Conservation (phyloP, 1,140 invertebrate genomes). For the Macrobrachium nipponense region DNA sequence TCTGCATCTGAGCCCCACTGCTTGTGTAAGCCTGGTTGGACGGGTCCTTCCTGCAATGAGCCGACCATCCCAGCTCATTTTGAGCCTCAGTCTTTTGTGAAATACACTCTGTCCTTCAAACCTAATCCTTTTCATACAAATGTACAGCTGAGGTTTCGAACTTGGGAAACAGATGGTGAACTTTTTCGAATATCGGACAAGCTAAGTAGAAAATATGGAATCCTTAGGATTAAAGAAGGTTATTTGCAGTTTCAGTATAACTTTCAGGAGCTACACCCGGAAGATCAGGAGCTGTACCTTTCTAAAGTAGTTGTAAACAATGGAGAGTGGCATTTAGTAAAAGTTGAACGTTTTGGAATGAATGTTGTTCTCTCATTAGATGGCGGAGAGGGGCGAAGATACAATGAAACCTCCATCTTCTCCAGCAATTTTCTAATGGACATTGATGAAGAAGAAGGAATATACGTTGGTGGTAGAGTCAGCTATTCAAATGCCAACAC, state of each 20-base stretch:
- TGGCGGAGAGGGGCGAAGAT: slow-evolving; percentile 92
- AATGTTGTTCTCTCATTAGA: slow-evolving; percentile 94
- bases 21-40: slow-evolving; percentile 92
- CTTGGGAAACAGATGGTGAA: slow-evolving; percentile 91
- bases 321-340: slow-evolving; percentile 96
- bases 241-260: slow-evolving; percentile 90
- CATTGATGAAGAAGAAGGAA: slow-evolving; percentile 94
- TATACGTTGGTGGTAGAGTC: slow-evolving; percentile 94
- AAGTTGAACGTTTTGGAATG: slow-evolving; percentile 85
- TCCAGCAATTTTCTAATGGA: slow-evolving; percentile 90
- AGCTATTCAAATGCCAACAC: slow-evolving; percentile 92
- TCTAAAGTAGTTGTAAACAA: slow-evolving; percentile 91
- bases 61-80: slow-evolving; percentile 90
- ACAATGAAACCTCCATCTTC: slow-evolving; percentile 93
- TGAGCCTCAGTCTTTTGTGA: slow-evolving; percentile 91
- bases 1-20: slow-evolving; percentile 88
- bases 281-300: slow-evolving; percentile 91
- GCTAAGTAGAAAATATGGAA: slow-evolving; percentile 94
- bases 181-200: slow-evolving; percentile 92
- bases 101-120: slow-evolving; percentile 94
- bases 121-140: slow-evolving; percentile 92
- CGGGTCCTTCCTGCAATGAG: slow-evolving; percentile 85
- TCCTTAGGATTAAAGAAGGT: slow-evolving; percentile 92
- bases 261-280: slow-evolving; percentile 87
- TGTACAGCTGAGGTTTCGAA: slow-evolving; percentile 91